Conservation (phyloP, 2,113 vertebrate species). For the Romanogobio albipinnatus region DNA sequence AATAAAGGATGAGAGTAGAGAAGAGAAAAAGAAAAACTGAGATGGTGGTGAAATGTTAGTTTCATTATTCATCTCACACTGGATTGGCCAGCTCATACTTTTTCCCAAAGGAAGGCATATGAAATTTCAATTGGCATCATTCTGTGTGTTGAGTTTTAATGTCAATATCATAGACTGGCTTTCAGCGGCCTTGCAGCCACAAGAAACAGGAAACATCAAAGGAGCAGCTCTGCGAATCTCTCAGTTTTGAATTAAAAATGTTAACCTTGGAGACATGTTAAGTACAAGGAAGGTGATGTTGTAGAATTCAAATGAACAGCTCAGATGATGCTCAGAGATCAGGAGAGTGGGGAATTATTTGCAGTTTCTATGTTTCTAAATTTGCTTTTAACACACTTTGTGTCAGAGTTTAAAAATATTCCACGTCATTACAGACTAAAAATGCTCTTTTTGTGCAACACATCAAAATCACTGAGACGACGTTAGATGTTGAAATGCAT, state of each 20-base stretch:
- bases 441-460: constrained; percentile 27
- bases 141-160: constrained; percentile 82
- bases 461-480: constrained; percentile 17
- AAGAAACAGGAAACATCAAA: constrained; percentile 80
- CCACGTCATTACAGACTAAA: constrained; percentile 35
- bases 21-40: constrained; percentile 11
- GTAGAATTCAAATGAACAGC: constrained; percentile 77
- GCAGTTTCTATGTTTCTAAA: constrained; percentile 34
- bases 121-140: constrained; percentile 83
- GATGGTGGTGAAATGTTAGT: constrained; percentile 51
- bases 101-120: constrained; percentile 74
- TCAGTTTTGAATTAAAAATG: constrained; percentile 81
- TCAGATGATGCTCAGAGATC: constrained; percentile 55
- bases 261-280: constrained; percentile 81
- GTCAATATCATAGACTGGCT: constrained; percentile 79
- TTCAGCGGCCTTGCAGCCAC: constrained; percentile 74
- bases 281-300: constrained; percentile 67
- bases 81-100: constrained; percentile 73
- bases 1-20: constrained; percentile 28
- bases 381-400: constrained; percentile 44
- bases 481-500: constrained; percentile 21
- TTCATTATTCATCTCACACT: constrained; percentile 82
- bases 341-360: constrained; percentile 51
- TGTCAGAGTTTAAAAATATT: constrained; percentile 41
- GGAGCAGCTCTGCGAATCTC: constrained; percentile 74